Percentiles rank a stretch among this genome's conserved stretches.
Evolutionary conservation across 2,113 vertebrate genomes (phyloP).

Genomic region (Alethe diademata): DNA sequence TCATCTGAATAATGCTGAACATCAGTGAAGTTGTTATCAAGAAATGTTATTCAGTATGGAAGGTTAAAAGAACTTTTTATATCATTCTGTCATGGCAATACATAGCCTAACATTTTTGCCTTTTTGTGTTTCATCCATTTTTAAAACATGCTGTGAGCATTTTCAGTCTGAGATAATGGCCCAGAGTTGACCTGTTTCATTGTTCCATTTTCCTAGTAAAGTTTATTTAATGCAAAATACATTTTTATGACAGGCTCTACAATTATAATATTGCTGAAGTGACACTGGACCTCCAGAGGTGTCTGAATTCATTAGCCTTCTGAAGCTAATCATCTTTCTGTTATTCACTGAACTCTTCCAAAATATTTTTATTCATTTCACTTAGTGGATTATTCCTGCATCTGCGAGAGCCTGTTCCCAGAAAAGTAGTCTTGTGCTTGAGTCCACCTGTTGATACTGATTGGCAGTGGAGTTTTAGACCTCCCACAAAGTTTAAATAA

Average conservation of each 20-base stretch:
- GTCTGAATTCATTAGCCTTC: slow-evolving; percentile 49
- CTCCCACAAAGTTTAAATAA: slow-evolving; percentile 53
- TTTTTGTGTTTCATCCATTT: slow-evolving; percentile 17
- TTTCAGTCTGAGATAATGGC: slow-evolving; percentile 1
- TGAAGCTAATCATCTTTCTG: slow-evolving; percentile 23
- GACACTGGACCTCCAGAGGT: neutral
- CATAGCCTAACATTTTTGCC: neutral
- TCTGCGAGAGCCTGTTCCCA: neutral
- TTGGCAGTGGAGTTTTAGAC: slow-evolving; percentile 9
- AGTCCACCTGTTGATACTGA: slow-evolving; percentile 14
- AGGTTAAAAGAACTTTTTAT: neutral
- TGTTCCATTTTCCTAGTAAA: slow-evolving; percentile 21
- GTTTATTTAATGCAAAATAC: slow-evolving; percentile 48
- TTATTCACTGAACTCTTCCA: slow-evolving; percentile 9
- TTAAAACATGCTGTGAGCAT: neutral
- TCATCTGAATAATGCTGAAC: neutral
- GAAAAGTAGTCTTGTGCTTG: slow-evolving; percentile 20
- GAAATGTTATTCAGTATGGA: neutral
- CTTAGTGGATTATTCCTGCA: slow-evolving; percentile 13
- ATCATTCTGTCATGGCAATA: neutral
- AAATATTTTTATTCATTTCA: slow-evolving; percentile 12
- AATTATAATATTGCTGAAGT: slow-evolving; percentile 36
- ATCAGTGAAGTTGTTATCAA: neutral
- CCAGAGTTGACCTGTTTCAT: slow-evolving; percentile 7
- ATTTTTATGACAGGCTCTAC: slow-evolving; percentile 44